Evolutionary conservation across 2,113 vertebrate species (phyloP), one percentile per base, ranked within the genome.

Genomic region (Colistium nudipinnis): DNA sequence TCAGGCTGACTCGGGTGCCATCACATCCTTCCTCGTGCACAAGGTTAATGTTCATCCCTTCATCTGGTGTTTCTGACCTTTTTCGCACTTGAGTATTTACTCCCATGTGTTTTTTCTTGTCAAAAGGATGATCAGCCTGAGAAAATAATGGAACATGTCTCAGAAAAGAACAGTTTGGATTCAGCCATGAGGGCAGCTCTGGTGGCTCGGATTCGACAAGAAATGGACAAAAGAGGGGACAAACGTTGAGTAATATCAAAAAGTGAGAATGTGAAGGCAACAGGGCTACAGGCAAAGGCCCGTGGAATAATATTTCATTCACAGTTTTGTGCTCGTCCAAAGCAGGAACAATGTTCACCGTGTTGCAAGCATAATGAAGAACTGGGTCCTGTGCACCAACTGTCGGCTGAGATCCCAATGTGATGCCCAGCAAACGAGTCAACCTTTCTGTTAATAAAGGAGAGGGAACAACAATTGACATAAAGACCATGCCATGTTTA

Each of bases 1-100:
- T 56, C 95, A 96, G 82, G 94, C 93, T 0, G 96, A 97, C 78
- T 93, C 90, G 17, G 96, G 96, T 8, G 70, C 84, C 30, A 63
- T 97, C 66, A 96, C 95, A 0, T 94, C 95, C 0, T 90, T 96
- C 65, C 91, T 97, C 19, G 95, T 98, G 6, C 91, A 95, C 88
- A 96, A 96, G 95, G 96, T 97, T 25, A 63, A 73, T 43, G 17
- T 30, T 22, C 7, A 60, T 55, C 17, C 2, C 0, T 55, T 36
- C 53, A n/a, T 22, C 12, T 57, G 7, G 48, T 38, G 2, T 27
- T 53, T 73, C 3, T 33, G 7, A 0, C 20, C 25, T 7, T 49
- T 19, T n/a, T 3, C 13, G 9, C 52, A 2, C 7, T 60, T 53
- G 69, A 2, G 2, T 48, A 10, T 11, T 53, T 53, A 17, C 22